Conservation (phyloP, 2,888 invertebrate species). For the Idaea aversata region DNA sequence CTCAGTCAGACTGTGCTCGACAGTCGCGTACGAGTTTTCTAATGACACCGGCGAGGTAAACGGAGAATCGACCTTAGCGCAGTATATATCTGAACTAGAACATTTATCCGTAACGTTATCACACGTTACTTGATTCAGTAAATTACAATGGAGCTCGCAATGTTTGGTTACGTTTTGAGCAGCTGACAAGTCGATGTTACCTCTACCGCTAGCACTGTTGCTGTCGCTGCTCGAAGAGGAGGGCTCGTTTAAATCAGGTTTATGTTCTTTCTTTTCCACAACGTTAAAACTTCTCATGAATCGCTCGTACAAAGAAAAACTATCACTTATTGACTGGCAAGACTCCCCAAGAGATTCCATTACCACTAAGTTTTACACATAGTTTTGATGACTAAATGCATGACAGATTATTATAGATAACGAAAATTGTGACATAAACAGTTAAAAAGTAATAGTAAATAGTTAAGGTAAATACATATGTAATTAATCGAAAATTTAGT, state of each 20-base stretch:
- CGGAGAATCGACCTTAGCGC: constrained; percentile 53
- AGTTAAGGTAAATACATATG: too few relatives aligned
- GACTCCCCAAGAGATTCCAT: constrained; percentile 75
- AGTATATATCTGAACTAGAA: constrained; percentile 48
- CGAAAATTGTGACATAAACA: not conserved
- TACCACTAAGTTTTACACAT: constrained; percentile 53
- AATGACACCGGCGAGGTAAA: constrained; percentile 49
- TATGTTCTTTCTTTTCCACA: constrained; percentile 50
- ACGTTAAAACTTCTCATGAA: constrained; percentile 74
- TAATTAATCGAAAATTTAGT: not conserved
- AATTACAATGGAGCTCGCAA: constrained; percentile 42
- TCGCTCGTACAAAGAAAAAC: constrained; percentile 71
- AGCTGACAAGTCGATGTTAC: constrained; percentile 62
- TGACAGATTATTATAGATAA: not conserved
- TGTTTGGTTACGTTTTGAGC: constrained; percentile 52
- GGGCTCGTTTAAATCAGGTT: constrained; percentile 36
- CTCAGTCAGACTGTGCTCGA: constrained; percentile 57
- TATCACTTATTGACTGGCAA: constrained; percentile 71
- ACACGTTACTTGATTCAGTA: constrained; percentile 39
- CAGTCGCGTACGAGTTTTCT: constrained; percentile 57
- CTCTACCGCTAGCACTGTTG: constrained; percentile 53
- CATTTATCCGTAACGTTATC: constrained; percentile 48
- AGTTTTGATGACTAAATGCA: not conserved
- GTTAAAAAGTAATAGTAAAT: not conserved
- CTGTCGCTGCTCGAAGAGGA: constrained; percentile 43